Evolutionary conservation across 2,797 vertebrate genomes (phyloP).

Genomic region (Acrocephalus scirpaceus): DNA sequence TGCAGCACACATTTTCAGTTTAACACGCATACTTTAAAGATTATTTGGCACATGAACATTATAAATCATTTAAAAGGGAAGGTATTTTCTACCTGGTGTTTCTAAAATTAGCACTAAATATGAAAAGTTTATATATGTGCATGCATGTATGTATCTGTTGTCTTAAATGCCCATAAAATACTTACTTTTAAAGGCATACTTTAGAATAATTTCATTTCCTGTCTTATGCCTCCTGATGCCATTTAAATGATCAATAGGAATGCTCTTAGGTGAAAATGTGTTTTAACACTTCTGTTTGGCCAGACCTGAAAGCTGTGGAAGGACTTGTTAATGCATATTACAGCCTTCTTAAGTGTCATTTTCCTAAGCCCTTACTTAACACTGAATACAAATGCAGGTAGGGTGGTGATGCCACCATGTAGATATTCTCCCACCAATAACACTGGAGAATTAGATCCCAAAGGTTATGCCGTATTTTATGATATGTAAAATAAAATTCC

Average conservation of each 20-base stretch:
- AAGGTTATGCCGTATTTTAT: background rate
- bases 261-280: conserved; percentile 42
- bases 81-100: background rate
- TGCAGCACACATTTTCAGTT: background rate
- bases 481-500: background rate
- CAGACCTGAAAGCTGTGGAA: conserved; percentile 27
- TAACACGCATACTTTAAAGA: background rate
- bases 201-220: conserved; percentile 13
- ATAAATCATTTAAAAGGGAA: background rate
- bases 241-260: background rate
- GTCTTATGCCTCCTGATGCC: conserved; percentile 7
- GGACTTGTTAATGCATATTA: conserved; percentile 37
- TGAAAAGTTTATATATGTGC: background rate
- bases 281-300: conserved; percentile 59
- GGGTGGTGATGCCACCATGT: background rate
- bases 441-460: background rate
- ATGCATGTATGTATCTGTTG: background rate
- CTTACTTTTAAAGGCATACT: background rate
- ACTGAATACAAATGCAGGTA: background rate
- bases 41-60: background rate
- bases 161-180: background rate
- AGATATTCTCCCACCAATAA: background rate
- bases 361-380: background rate
- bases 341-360: background rate
- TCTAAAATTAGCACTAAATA: background rate